These are phyloP conservation scores for Ameiurus melas DNA, from an alignment of 2,113 vertebrate genomes.

Conservation along the genomic window DNA sequence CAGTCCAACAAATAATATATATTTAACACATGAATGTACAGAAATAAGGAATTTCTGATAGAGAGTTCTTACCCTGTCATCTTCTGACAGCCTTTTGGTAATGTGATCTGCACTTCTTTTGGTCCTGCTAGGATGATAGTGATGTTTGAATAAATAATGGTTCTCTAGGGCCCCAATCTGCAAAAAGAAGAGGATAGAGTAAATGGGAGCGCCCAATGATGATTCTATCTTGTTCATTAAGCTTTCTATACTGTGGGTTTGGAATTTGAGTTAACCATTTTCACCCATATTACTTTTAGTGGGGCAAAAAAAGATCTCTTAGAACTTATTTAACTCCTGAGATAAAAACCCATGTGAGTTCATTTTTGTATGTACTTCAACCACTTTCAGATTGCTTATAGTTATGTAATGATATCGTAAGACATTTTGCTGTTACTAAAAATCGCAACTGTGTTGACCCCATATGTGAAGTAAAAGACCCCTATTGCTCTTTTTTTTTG, in stretches of 20 bases:
- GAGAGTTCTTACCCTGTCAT: conserved; percentile 80
- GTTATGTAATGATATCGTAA: not conserved
- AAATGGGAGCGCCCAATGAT: conserved; percentile 12
- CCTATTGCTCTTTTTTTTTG: not conserved
- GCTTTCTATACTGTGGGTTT: not conserved
- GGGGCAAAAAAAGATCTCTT: not conserved
- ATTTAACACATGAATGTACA: not conserved
- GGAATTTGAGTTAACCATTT: not conserved
- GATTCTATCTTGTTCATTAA: conserved; percentile 39
- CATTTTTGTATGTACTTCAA: not conserved
- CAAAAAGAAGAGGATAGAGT: conserved; percentile 38
- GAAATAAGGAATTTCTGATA: not conserved
- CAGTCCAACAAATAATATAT: not conserved
- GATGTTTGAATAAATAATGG: conserved; percentile 90
- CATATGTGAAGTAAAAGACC: not conserved
- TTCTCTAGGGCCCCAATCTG: conserved; percentile 95
- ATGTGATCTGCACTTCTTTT: conserved; percentile 85
- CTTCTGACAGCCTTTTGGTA: conserved; percentile 90
- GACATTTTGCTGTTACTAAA: not conserved
- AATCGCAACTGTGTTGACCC: not conserved
- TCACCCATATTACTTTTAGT: not conserved
- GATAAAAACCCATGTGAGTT: not conserved
- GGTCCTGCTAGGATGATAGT: conserved; percentile 82
- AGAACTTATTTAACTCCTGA: not conserved
- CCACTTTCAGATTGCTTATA: not conserved